These are phyloP conservation scores for Mormyrops boulengeri DNA, from an alignment of 2,797 vertebrate species.

Conservation along the genomic window DNA sequence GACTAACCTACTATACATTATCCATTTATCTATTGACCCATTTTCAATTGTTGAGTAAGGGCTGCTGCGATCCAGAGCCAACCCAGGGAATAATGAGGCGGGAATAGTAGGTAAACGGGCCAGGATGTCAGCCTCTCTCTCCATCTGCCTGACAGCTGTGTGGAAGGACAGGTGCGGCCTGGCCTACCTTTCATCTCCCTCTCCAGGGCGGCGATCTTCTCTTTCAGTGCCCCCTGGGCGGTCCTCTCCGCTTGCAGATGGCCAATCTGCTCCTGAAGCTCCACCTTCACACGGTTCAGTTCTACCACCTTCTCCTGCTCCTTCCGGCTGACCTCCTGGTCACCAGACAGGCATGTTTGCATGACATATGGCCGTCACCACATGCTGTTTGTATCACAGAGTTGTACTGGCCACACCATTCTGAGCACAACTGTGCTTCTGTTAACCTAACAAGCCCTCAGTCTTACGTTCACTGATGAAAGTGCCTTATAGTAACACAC, in stretches of 20 bases:
- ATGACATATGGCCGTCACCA: background rate
- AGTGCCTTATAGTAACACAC: background rate
- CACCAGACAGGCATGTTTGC: background rate
- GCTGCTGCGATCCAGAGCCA: background rate
- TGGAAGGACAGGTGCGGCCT: background rate
- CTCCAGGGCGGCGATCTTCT: slow-evolving; percentile 80
- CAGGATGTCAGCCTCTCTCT: background rate
- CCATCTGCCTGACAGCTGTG: background rate
- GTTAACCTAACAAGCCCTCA: background rate
- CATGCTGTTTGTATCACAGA: background rate
- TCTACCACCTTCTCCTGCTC: slow-evolving; percentile 82
- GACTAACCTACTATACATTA: background rate
- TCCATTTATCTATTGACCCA: background rate
- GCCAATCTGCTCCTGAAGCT: slow-evolving; percentile 85
- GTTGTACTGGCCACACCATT: background rate
- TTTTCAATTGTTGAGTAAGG: background rate
- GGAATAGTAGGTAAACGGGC: background rate
- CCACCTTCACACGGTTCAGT: slow-evolving; percentile 72
- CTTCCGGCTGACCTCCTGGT: slow-evolving; percentile 76
- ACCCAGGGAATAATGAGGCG: background rate
- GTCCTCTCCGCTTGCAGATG: slow-evolving; percentile 76
- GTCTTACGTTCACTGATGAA: background rate
- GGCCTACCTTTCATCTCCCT: slow-evolving; percentile 81
- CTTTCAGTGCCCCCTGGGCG: slow-evolving; percentile 69
- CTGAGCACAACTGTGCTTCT: background rate